Base-by-base conservation (phyloP, 2,797 vertebrate genomes). In the Liasis olivaceus region DNA sequence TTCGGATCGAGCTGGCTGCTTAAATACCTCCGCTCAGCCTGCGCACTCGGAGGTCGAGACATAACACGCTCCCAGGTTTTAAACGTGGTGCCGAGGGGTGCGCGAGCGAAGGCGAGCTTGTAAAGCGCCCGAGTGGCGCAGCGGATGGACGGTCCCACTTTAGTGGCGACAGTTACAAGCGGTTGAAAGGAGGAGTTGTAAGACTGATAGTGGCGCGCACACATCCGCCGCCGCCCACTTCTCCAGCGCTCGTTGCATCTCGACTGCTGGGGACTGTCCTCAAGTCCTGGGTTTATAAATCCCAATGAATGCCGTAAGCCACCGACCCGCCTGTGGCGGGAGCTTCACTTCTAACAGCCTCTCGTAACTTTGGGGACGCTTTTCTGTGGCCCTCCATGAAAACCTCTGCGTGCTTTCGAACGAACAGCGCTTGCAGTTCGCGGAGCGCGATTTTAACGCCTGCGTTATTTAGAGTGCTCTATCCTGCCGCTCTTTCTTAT, bases 321-420 rank as follows among this genome's bases (percentile, higher is more conserved):
- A 47, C 77, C 42, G 20, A 81, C n/a, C 26, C 54, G 51, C 28
- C 54, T 20, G 2, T 51, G 1, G 0, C 81, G 0, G 64, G 42
- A 87, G 2, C 0, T 5, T 0, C 2, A n/a, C 11, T 20, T 0
- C 0, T 4, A 6, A 1, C 12, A 4, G 1, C 0, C 0, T 0
- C 58, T 0, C 64, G 24, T 47, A 3, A 42, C 64, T 62, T 24
- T 3, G 0, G 3, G 26, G 64, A 0, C 0, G 1, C 0, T 0
- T 36, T 66, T 0, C 64, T 15, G 54, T 28, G 0, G 20, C 0
- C 42, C 28, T 2, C 2, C 9, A 42, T 6, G 28, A 1, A 85
- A 20, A 15, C 15, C 14, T 66, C 56, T 62, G 58, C 54, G 0
- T 20, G 31, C 88, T 0, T 28, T 0, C 0, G 20, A 0, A 9